phyloP scores from a whole-genome alignment of 2,113 vertebrate genomes.

The Dasyprocta punctata region DNA sequence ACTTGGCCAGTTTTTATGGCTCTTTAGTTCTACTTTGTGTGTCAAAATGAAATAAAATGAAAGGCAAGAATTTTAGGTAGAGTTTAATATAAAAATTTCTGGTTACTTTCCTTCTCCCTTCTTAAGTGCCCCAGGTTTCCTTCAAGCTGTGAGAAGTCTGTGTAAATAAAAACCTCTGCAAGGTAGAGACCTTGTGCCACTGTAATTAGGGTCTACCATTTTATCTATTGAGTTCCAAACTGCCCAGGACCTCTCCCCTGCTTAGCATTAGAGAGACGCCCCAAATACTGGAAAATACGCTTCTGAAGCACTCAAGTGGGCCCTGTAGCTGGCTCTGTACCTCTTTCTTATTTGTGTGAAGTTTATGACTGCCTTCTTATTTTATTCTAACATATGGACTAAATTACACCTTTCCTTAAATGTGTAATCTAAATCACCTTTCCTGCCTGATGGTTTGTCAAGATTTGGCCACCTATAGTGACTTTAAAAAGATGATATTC shows the following conservation, averaged over 20 bases:
- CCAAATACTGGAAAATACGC: conserved; percentile 37
- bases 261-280: not conserved
- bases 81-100: conserved; percentile 4
- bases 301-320: conserved; percentile 65
- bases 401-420: conserved; percentile 67
- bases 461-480: conserved; percentile 45
- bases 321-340: conserved; percentile 52
- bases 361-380: conserved; percentile 35
- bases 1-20: not conserved
- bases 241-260: not conserved
- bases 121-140: not conserved
- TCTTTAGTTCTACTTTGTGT: not conserved
- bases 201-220: not conserved
- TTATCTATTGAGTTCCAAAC: conserved; percentile 38
- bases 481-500: conserved; percentile 43
- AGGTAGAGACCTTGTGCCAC: not conserved
- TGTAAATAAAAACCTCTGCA: conserved; percentile 42
- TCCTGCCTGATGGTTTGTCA: conserved; percentile 64
- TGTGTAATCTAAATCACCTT: conserved; percentile 71
- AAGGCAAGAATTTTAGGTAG: not conserved
- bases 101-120: conserved; percentile 38
- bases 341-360: conserved; percentile 52
- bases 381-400: conserved; percentile 55
- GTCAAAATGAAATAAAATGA: not conserved
- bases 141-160: conserved; percentile 4